Conservation (phyloP, 2,113 vertebrate genomes). For the Lipophrys pholis region DNA sequence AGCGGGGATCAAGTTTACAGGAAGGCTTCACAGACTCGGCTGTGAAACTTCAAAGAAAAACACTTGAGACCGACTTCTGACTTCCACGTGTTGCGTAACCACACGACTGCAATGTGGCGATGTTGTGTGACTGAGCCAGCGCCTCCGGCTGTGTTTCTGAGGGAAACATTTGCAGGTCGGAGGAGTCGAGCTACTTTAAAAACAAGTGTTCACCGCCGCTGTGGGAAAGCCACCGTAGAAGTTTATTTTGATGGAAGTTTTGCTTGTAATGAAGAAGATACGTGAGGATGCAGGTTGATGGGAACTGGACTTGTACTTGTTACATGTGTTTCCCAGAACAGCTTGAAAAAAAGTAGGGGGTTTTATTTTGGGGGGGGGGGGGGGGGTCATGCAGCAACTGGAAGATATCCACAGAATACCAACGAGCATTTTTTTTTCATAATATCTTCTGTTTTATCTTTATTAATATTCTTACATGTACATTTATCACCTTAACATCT, state of each 20-base stretch:
- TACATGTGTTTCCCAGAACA: not conserved
- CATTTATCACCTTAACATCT: not conserved
- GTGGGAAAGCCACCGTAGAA: conserved; percentile 21
- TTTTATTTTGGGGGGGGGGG: not conserved
- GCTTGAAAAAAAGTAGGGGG: not conserved
- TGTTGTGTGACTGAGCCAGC: conserved; percentile 33
- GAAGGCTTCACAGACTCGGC: not conserved
- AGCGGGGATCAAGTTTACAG: conserved; percentile 36
- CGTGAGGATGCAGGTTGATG: not conserved
- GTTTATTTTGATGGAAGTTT: conserved; percentile 6
- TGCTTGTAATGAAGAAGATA: conserved; percentile 23
- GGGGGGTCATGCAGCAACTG: conserved; percentile 11
- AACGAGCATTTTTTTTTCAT: conserved; percentile 10
- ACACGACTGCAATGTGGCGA: conserved; percentile 12
- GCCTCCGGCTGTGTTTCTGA: conserved; percentile 25
- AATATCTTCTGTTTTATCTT: not conserved
- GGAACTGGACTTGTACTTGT: conserved; percentile 27
- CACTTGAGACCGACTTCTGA: not conserved
- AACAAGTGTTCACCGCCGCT: conserved; percentile 23
- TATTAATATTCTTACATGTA: conserved; percentile 18
- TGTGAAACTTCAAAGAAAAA: conserved; percentile 21
- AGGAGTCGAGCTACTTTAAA: conserved; percentile 49
- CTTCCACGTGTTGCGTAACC: too few relatives aligned
- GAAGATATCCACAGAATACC: conserved; percentile 4
- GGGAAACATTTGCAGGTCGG: conserved; percentile 13